These are phyloP conservation scores for Setophaga kirtlandii DNA, from an alignment of 2,113 vertebrate genomes.

Conservation along the genomic window DNA sequence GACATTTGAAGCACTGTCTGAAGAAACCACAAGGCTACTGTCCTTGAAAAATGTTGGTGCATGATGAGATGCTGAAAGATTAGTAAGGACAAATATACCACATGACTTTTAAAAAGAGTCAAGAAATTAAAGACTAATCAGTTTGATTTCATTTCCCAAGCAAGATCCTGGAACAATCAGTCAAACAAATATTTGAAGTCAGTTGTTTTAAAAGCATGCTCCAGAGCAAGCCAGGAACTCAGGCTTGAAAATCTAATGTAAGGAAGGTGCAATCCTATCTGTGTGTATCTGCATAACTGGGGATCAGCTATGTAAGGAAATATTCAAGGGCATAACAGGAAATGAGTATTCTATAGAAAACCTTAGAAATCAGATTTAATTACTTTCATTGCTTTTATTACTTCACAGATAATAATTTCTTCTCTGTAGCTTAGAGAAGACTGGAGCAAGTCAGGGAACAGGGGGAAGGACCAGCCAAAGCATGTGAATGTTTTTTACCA, in stretches of 20 bases:
- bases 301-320: neutral
- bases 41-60: neutral
- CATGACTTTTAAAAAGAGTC: neutral
- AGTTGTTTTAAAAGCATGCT: neutral
- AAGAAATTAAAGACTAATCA: neutral
- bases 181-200: neutral
- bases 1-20: neutral
- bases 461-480: neutral
- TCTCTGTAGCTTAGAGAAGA: neutral
- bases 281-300: accelerated
- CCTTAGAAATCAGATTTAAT: neutral
- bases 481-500: neutral
- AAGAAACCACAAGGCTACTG: neutral
- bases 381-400: neutral
- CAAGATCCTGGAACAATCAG: neutral
- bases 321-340: neutral
- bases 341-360: neutral
- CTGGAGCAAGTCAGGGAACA: neutral
- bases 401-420: neutral
- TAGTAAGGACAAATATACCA: neutral
- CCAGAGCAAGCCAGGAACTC: neutral
- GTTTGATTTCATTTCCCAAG: neutral
- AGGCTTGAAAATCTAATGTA: neutral
- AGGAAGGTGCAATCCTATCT: neutral
- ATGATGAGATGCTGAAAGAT: neutral